These are phyloP conservation scores for Eutrigla gurnardus DNA, from an alignment of 2,797 vertebrate species.

Conservation along the genomic window DNA sequence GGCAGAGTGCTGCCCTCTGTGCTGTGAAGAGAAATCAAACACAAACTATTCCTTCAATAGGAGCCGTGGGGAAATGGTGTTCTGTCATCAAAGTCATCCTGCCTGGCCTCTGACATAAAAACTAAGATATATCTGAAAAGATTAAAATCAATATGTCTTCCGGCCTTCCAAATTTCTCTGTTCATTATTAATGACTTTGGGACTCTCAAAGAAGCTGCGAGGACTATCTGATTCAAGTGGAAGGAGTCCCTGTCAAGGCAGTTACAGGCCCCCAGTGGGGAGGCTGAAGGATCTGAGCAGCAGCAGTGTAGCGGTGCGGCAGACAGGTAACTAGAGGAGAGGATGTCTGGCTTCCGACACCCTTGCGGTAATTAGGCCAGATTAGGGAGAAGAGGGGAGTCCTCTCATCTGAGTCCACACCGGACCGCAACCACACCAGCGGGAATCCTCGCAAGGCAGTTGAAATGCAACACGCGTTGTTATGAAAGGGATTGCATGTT, in stretches of 20 bases:
- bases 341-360: slow-evolving; percentile 41
- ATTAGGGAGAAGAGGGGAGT: slow-evolving; percentile 51
- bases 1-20: slow-evolving; percentile 49
- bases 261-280: slow-evolving; percentile 34
- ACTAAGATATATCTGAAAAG: slow-evolving; percentile 64
- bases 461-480: slow-evolving; percentile 68
- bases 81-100: slow-evolving; percentile 59
- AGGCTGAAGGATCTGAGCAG: slow-evolving; percentile 44
- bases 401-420: slow-evolving; percentile 58
- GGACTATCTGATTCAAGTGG: slow-evolving; percentile 58
- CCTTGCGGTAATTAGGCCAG: slow-evolving; percentile 46
- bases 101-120: slow-evolving; percentile 29
- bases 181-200: slow-evolving; percentile 75
- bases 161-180: slow-evolving; percentile 50
- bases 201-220: slow-evolving; percentile 60
- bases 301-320: slow-evolving; percentile 47
- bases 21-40: slow-evolving; percentile 63
- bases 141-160: slow-evolving; percentile 78
- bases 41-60: slow-evolving; percentile 54
- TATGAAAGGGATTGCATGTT: slow-evolving; percentile 78
- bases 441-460: slow-evolving; percentile 66
- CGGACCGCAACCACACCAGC: slow-evolving; percentile 65
- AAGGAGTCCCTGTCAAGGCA: slow-evolving; percentile 48
- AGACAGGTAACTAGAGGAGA: slow-evolving; percentile 66
- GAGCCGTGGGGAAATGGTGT: slow-evolving; percentile 37